Percentiles rank a stretch among this genome's conserved stretches.
These are phyloP conservation scores for Mustela nigripes DNA, from an alignment of 2,113 vertebrate genomes.

Conservation along the genomic window DNA sequence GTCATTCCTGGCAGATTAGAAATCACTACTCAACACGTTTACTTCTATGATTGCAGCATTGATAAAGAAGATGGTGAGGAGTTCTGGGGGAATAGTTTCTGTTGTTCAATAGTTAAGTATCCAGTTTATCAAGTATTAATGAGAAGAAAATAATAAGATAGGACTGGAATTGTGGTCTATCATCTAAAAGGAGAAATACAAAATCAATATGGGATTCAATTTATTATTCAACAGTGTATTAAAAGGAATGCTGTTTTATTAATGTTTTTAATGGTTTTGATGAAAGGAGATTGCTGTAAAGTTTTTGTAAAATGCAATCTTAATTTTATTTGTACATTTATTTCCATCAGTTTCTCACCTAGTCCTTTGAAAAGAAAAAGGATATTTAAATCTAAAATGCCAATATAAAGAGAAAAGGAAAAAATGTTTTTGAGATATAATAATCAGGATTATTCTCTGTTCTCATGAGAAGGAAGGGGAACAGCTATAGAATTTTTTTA, in stretches of 20 bases:
- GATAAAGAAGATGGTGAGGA: constrained; percentile 97
- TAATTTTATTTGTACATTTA: constrained; percentile 46
- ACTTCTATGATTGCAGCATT: constrained; percentile 95
- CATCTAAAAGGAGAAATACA: constrained; percentile 36
- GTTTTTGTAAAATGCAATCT: constrained; percentile 26
- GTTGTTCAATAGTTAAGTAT: constrained; percentile 60
- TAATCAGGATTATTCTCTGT: constrained; percentile 47
- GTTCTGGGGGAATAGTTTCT: constrained; percentile 60
- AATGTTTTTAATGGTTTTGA: constrained; percentile 12
- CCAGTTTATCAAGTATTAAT: constrained; percentile 39
- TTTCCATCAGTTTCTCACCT: neutral
- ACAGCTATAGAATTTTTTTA: neutral
- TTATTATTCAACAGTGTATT: neutral
- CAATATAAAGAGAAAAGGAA: neutral
- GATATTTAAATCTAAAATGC: constrained; percentile 33
- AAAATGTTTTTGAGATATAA: constrained; percentile 52
- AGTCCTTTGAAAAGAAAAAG: constrained; percentile 32
- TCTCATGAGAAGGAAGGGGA: constrained; percentile 8
- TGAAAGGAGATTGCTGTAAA: neutral
- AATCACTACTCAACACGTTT: constrained; percentile 97
- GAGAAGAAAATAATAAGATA: constrained; percentile 21
- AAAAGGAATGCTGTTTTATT: constrained; percentile 34
- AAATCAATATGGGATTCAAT: constrained; percentile 17
- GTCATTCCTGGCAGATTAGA: constrained; percentile 96
- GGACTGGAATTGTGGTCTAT: neutral